phyloP scores from a whole-genome alignment of 2,888 invertebrate genomes.

The Papilio gigon region DNA sequence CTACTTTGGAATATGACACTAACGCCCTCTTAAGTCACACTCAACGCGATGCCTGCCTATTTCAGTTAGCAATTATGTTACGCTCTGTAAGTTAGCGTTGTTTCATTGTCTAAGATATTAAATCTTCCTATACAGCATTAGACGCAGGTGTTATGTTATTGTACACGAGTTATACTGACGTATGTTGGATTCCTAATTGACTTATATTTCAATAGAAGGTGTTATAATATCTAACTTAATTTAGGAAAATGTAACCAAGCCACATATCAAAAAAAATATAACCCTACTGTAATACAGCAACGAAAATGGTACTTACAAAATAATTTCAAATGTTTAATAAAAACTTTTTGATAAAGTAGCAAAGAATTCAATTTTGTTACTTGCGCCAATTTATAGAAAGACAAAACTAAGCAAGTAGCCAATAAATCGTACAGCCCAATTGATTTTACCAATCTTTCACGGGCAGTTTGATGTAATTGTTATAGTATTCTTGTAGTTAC shows the following conservation, averaged over 20 bases:
- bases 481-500: not conserved
- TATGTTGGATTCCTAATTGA: too few species aligned
- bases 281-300: not conserved
- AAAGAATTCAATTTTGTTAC: not conserved
- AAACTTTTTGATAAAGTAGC: not conserved
- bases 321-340: not conserved
- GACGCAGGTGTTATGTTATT: too few species aligned
- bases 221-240: too few species aligned
- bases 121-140: too few species aligned
- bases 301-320: slow-evolving; percentile 1
- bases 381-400: not conserved
- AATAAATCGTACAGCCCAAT: not conserved
- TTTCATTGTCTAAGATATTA: too few species aligned
- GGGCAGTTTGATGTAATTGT: not conserved
- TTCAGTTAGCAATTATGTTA: too few species aligned
- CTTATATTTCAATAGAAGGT: too few species aligned
- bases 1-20: not conserved
- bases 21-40: too few species aligned
- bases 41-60: too few species aligned
- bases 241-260: not conserved
- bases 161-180: too few species aligned
- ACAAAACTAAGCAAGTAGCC: not conserved
- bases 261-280: not conserved
- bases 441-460: not conserved
- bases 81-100: too few species aligned